Evolutionary conservation across 2,888 invertebrate species (phyloP).

Genomic region (Lochmaea crataegi): DNA sequence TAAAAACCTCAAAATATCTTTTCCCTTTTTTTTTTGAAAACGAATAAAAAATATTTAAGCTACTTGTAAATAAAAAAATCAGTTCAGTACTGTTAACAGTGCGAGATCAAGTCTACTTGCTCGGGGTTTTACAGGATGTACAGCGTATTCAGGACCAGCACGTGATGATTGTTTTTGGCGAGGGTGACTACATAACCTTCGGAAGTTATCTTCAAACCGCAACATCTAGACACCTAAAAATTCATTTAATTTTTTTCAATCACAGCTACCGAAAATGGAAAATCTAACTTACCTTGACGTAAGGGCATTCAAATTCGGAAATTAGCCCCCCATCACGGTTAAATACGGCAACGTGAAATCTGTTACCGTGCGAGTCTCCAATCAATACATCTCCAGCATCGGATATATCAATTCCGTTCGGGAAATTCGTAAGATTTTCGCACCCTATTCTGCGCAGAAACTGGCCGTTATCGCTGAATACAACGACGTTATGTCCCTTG

Average conservation of each 20-base stretch:
- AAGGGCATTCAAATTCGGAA: conserved; percentile 96
- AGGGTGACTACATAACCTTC: conserved; percentile 96
- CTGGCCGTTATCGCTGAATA: conserved; percentile 92
- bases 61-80: conserved; percentile 57
- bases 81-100: conserved; percentile 64
- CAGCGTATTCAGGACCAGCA: conserved; percentile 93
- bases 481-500: conserved; percentile 97
- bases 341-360: conserved; percentile 97
- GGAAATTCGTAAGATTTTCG: conserved; percentile 96
- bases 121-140: conserved; percentile 84
- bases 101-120: conserved; percentile 66
- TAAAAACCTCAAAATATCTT: conserved; percentile 42
- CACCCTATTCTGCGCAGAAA: conserved; percentile 94
- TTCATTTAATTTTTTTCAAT: not conserved
- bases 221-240: conserved; percentile 95
- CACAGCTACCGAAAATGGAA: not conserved
- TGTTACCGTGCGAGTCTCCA: conserved; percentile 97
- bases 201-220: conserved; percentile 96
- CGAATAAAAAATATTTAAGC: conserved; percentile 48
- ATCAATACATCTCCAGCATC: conserved; percentile 97
- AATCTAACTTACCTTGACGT: conserved; percentile 83
- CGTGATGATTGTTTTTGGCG: conserved; percentile 99
- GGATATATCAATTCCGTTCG: conserved; percentile 97
- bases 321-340: conserved; percentile 87
- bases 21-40: conserved; percentile 30